Evolutionary conservation across 2,888 invertebrate genomes (phyloP).

Genomic region (Aleiodes leptofemur): DNA sequence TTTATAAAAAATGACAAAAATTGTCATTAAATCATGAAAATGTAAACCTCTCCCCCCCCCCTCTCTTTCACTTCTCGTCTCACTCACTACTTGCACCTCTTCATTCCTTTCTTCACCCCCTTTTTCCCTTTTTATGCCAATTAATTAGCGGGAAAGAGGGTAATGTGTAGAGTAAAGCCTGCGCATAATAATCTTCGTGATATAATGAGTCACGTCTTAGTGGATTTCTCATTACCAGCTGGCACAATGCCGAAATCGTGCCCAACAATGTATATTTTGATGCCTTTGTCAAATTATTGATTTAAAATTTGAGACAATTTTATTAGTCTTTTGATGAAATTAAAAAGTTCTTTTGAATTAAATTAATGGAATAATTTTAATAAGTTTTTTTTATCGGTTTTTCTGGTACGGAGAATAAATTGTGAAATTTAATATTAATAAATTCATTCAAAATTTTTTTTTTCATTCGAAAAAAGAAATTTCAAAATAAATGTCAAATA

Average conservation of each 20-base stretch:
- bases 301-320: neutral
- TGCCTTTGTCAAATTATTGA: conserved; percentile 17
- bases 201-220: conserved; percentile 50
- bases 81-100: neutral
- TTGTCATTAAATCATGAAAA: too few relatives aligned
- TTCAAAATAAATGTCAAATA: too few relatives aligned
- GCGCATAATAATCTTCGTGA: conserved; percentile 52
- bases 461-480: too few relatives aligned
- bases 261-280: conserved; percentile 30
- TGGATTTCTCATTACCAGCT: conserved; percentile 49
- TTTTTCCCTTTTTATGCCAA: conserved; percentile 17
- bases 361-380: neutral
- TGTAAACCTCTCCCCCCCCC: too few relatives aligned
- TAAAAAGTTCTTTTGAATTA: neutral
- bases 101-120: neutral
- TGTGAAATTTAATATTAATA: too few relatives aligned
- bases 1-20: too few relatives aligned
- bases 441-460: too few relatives aligned
- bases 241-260: conserved; percentile 34
- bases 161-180: conserved; percentile 41
- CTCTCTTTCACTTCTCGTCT: neutral
- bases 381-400: neutral
- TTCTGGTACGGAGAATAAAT: neutral
- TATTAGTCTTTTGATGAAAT: neutral
- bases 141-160: conserved; percentile 40